phyloP scores from a whole-genome alignment of 2,113 vertebrate species.

The Ginglymostoma cirratum region DNA sequence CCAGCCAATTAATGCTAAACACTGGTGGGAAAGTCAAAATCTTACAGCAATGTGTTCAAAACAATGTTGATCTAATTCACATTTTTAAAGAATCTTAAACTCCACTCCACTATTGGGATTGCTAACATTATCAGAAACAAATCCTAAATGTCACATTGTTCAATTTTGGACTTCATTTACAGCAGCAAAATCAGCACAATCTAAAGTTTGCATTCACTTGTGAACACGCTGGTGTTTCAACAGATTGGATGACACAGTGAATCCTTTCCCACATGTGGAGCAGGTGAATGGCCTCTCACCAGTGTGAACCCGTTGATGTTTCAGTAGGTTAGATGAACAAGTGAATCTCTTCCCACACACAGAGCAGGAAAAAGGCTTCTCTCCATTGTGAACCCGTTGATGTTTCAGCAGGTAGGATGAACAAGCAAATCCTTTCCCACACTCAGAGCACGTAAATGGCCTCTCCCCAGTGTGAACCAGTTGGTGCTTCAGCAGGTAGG shows the following conservation, averaged over 20 bases:
- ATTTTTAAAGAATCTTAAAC: background rate
- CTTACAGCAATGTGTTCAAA: background rate
- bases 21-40: background rate
- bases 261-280: background rate
- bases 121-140: background rate
- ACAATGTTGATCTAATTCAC: background rate
- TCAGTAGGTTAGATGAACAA: background rate
- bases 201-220: background rate
- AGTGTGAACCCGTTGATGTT: background rate
- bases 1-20: background rate
- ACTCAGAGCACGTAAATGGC: background rate
- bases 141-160: background rate
- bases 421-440: slow-evolving; percentile 3
- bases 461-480: background rate
- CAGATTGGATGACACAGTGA: background rate
- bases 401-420: background rate
- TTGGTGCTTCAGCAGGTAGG: background rate
- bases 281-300: background rate
- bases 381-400: background rate
- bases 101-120: background rate
- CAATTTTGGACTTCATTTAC: background rate
- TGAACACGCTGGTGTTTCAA: background rate
- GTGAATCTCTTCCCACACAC: background rate
- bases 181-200: background rate
- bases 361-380: background rate